A percentile compares a stretch with the other conserved stretches of the same genome.
Conservation (phyloP, 64 coral and sea anemone genomes). For the Montipora foliosa region DNA sequence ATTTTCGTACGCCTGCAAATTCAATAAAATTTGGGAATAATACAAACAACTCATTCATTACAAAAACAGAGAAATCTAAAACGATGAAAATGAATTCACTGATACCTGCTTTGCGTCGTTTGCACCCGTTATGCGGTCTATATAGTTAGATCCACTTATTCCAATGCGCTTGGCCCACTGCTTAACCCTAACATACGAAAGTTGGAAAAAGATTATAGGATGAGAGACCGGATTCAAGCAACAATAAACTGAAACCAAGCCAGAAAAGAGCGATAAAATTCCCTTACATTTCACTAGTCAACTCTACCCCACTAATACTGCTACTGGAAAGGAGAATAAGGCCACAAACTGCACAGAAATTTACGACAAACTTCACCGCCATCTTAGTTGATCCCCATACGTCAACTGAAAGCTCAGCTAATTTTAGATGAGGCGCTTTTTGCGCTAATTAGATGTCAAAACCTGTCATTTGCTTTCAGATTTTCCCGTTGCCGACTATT, state of each 20-base stretch:
- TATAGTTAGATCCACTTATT: neutral
- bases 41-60: constrained; percentile 33
- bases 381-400: neutral
- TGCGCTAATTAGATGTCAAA: neutral
- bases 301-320: constrained; percentile 7
- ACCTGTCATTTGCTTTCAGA: neutral
- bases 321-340: constrained; percentile 39
- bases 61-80: constrained; percentile 38
- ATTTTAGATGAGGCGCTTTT: neutral
- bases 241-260: neutral
- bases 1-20: constrained; percentile 55
- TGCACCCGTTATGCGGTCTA: neutral
- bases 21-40: constrained; percentile 46
- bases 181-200: constrained; percentile 36
- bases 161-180: constrained; percentile 54
- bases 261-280: neutral
- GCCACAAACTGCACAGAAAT: constrained; percentile 32
- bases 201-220: constrained; percentile 14
- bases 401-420: constrained; percentile 48
- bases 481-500: neutral
- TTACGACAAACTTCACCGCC: constrained; percentile 20
- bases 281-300: constrained; percentile 44
- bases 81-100: constrained; percentile 30
- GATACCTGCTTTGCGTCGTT: constrained; percentile 19
- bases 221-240: neutral